Conservation (phyloP, 2,797 vertebrate genomes). For the Clarias pachynema region DNA sequence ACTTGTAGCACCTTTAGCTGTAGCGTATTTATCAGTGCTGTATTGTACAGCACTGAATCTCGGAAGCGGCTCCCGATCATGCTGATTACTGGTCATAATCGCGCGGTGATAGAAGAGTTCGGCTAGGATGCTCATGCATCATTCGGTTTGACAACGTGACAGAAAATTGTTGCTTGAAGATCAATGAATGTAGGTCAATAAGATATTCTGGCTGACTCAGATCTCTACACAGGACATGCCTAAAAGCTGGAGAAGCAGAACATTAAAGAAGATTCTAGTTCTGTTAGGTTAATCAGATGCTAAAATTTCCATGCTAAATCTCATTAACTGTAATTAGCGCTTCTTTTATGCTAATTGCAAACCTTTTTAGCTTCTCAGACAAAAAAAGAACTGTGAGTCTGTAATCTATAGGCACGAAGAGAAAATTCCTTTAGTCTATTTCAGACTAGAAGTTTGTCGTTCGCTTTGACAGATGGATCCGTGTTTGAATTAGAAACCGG, state of each 20-base stretch:
- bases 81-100: neutral
- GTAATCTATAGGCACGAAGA: neutral
- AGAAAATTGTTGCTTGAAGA: conserved; percentile 12
- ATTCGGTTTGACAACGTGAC: conserved; percentile 11
- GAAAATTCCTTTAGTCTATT: neutral
- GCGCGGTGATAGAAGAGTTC: neutral
- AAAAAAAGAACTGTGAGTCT: neutral
- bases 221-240: neutral
- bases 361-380: too few relatives aligned
- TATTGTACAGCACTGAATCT: too few relatives aligned
- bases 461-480: neutral
- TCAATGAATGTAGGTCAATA: conserved; percentile 26
- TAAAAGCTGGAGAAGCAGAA: neutral
- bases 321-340: neutral
- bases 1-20: neutral
- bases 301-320: neutral
- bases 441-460: neutral
- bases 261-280: neutral
- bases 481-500: conserved; percentile 15
- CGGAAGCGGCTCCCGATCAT: neutral
- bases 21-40: neutral
- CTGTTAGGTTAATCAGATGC: neutral
- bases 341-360: too few relatives aligned
- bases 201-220: conserved; percentile 13
- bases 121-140: neutral